phyloP scores from a whole-genome alignment of 64 coral and sea anemone species.

The Actinia tenebrosa region DNA sequence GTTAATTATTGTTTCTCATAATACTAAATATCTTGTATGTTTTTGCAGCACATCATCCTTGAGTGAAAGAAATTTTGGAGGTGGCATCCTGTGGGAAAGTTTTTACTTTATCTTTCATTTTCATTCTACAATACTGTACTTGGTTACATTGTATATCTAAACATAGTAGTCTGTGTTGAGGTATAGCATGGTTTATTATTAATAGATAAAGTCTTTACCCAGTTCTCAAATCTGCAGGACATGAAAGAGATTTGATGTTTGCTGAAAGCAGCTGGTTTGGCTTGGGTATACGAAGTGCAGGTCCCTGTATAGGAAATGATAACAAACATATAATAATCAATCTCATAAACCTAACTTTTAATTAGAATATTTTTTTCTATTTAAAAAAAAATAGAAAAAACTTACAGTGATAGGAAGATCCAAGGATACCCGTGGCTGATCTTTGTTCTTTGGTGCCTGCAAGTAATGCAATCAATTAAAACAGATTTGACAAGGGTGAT shows the following conservation, averaged over 20 bases:
- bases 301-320: neutral
- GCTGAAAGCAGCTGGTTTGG: conserved; percentile 2
- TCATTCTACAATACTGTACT: too few species aligned
- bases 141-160: too few species aligned
- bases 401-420: conserved; percentile 83
- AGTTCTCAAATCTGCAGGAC: conserved; percentile 17
- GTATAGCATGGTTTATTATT: too few species aligned
- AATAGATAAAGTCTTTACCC: neutral
- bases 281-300: conserved; percentile 1
- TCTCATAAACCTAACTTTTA: too few species aligned
- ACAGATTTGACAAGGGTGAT: neutral
- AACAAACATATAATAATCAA: neutral
- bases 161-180: too few species aligned
- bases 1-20: too few species aligned
- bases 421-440: conserved; percentile 67
- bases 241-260: conserved; percentile 19
- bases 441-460: conserved; percentile 68
- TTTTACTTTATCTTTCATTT: too few species aligned
- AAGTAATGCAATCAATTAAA: neutral
- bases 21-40: too few species aligned
- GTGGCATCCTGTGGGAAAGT: too few species aligned
- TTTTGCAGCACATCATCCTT: too few species aligned
- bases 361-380: too few species aligned
- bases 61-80: too few species aligned
- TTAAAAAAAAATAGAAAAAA: neutral